phyloP scores from a whole-genome alignment of 2,888 invertebrate genomes.

The Mythimna lalbum region DNA sequence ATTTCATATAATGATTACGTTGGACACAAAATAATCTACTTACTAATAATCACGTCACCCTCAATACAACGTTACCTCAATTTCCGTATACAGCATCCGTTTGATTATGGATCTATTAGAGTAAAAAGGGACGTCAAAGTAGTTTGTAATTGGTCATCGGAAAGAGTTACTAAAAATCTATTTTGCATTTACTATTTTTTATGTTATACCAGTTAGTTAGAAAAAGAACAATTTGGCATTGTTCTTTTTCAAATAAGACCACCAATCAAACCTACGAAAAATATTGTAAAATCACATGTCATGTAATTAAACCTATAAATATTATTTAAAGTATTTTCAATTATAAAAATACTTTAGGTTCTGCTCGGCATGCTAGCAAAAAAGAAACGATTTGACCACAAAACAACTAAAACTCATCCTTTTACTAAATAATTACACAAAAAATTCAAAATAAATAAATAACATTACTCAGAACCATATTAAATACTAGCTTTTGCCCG shows the following conservation, averaged over 20 bases:
- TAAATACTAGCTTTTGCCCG: no score
- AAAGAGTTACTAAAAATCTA: not conserved
- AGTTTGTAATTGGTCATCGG: constrained; percentile 2
- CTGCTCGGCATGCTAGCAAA: not conserved
- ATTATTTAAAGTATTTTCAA: no score
- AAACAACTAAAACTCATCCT: not conserved
- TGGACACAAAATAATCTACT: not conserved
- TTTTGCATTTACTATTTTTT: not conserved
- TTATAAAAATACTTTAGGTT: not conserved
- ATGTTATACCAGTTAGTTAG: not conserved
- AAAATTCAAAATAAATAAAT: not conserved
- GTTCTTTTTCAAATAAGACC: not conserved
- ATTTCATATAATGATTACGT: not conserved
- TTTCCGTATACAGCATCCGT: constrained; percentile 26
- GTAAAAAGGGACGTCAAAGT: constrained; percentile 13
- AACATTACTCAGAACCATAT: no score
- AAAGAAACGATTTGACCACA: no score
- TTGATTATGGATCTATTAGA: constrained; percentile 30
- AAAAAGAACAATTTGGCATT: no score
- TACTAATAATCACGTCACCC: not conserved
- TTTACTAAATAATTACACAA: not conserved
- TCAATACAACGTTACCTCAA: constrained; percentile 15
- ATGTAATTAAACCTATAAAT: not conserved
- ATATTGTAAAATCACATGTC: not conserved
- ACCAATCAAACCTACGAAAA: not conserved